A percentile compares a stretch with the other conserved stretches of the same genome.
Evolutionary conservation across 1,140 invertebrate genomes (phyloP).

Genomic region (Neodiprion virginianus): DNA sequence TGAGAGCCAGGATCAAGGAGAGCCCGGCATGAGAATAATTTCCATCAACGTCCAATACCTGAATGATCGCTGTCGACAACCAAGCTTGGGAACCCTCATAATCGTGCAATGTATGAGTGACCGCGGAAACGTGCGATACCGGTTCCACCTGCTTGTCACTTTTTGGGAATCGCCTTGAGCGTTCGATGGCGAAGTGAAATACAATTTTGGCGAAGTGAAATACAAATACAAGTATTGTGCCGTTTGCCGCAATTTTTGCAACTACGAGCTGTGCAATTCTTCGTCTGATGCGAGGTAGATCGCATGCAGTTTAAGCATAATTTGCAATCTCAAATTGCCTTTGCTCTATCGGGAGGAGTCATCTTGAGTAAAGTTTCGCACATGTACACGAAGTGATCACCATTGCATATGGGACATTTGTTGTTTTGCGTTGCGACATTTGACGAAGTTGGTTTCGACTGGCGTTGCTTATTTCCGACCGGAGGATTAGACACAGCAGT

Average conservation of each 20-base stretch:
- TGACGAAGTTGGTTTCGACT: background rate
- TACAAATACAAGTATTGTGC: slow-evolving; percentile 11
- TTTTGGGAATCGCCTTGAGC: too few species aligned
- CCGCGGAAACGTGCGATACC: too few species aligned
- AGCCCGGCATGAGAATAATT: slow-evolving; percentile 22
- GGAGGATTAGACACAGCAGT: too few species aligned
- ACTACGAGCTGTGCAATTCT: slow-evolving; percentile 16
- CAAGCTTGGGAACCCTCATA: too few species aligned
- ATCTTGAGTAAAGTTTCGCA: slow-evolving; percentile 23
- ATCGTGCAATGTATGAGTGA: too few species aligned
- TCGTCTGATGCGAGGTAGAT: background rate
- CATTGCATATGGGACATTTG: slow-evolving; percentile 1
- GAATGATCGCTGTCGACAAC: slow-evolving; percentile 27
- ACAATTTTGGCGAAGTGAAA: background rate
- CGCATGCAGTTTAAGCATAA: slow-evolving; percentile 23
- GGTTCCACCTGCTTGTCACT: too few species aligned
- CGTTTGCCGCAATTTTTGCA: slow-evolving; percentile 14
- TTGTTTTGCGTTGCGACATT: slow-evolving; percentile 6
- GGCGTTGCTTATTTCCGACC: too few species aligned
- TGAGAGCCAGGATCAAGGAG: slow-evolving; percentile 30
- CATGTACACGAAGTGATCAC: slow-evolving; percentile 21
- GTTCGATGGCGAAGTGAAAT: background rate
- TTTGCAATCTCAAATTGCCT: background rate
- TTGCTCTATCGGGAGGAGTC: background rate
- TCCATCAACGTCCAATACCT: slow-evolving; percentile 19